Conservation (phyloP, 2,888 invertebrate genomes). For the Philonicus albiceps region DNA sequence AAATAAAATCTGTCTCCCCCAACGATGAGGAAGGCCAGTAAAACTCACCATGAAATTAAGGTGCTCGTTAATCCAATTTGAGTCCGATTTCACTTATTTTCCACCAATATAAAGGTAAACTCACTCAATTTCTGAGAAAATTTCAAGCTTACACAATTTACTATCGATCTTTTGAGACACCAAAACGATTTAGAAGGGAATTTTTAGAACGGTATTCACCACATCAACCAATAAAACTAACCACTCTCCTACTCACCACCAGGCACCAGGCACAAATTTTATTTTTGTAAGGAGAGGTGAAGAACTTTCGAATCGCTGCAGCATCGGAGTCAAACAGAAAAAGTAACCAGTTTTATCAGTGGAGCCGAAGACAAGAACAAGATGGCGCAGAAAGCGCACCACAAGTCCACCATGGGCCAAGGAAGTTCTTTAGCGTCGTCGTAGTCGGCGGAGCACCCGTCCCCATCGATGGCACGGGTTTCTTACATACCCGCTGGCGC, state of each 20-base stretch:
- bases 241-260: neutral
- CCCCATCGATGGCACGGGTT: neutral
- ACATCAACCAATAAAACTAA: neutral
- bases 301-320: slow-evolving; percentile 3
- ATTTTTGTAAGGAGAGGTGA: neutral
- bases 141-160: slow-evolving; percentile 23
- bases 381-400: slow-evolving; percentile 14
- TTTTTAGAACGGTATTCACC: neutral
- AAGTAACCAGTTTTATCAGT: slow-evolving; percentile 24
- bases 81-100: neutral
- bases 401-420: slow-evolving; percentile 17
- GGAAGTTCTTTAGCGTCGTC: slow-evolving; percentile 6
- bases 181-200: slow-evolving; percentile 5
- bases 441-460: neutral
- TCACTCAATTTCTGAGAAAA: slow-evolving; percentile 20
- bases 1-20: neutral
- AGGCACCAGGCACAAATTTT: slow-evolving; percentile 2
- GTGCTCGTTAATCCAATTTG: slow-evolving; percentile 20
- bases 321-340: neutral
- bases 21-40: neutral
- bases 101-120: neutral
- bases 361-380: slow-evolving; percentile 9
- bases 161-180: slow-evolving; percentile 13
- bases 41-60: neutral
- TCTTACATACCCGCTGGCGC: neutral